phyloP scores from a whole-genome alignment of 2,888 invertebrate genomes.

The Torymus auratus region DNA sequence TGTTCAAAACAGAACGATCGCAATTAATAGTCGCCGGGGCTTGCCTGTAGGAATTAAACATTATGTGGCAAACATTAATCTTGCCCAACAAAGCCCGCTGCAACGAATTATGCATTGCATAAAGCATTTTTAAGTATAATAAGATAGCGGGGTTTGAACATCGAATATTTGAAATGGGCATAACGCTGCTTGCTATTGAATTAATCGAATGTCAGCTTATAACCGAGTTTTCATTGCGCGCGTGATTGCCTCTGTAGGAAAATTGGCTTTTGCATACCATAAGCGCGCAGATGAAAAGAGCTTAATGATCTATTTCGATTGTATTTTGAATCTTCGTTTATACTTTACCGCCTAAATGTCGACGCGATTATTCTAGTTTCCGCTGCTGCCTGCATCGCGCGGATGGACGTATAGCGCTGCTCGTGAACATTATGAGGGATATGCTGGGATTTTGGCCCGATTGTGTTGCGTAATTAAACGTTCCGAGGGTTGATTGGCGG shows the following conservation, averaged over 20 bases:
- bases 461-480: too few species aligned
- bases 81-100: not conserved
- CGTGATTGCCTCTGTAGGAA: not conserved
- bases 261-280: too few species aligned
- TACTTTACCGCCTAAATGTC: too few species aligned
- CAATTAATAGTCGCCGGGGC: not conserved
- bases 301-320: not conserved
- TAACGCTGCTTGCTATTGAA: constrained; percentile 32
- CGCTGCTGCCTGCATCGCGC: too few species aligned
- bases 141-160: not conserved
- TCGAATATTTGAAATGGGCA: constrained; percentile 18
- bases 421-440: too few species aligned
- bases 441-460: not conserved
- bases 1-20: not conserved
- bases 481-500: not conserved
- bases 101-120: not conserved
- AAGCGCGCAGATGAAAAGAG: not conserved
- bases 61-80: constrained; percentile 6
- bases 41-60: not conserved
- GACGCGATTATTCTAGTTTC: too few species aligned
- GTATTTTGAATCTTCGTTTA: constrained; percentile 16
- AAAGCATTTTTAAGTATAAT: constrained; percentile 10
- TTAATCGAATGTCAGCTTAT: constrained; percentile 15
- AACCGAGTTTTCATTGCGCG: not conserved
- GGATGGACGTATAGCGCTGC: too few species aligned